A percentile compares a stretch with the other conserved stretches of the same genome.
phyloP scores from a whole-genome alignment of 2,797 vertebrate genomes.

The Micropoecilia bifurca region DNA sequence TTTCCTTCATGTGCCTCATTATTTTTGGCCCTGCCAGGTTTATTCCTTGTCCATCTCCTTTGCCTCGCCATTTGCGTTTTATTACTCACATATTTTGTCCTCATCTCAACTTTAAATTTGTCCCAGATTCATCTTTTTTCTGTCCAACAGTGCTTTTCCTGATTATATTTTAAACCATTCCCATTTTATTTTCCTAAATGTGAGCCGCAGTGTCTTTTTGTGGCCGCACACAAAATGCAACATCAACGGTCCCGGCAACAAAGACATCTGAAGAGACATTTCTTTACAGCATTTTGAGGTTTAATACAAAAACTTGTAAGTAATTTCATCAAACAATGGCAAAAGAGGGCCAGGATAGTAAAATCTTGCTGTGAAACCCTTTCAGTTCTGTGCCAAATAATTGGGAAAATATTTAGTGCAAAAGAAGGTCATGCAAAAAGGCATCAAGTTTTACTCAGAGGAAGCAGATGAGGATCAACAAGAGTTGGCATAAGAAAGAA shows the following conservation, averaged over 20 bases:
- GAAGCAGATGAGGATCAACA: conserved; percentile 24
- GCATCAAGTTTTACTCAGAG: conserved; percentile 23
- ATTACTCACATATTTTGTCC: conserved; percentile 32
- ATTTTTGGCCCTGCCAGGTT: conserved; percentile 28
- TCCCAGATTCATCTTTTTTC: conserved; percentile 13
- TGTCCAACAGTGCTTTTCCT: background rate
- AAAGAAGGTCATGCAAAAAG: conserved; percentile 7
- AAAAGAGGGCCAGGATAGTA: background rate
- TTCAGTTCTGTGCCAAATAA: background rate
- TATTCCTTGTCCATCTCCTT: conserved; percentile 13
- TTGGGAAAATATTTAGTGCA: conserved; percentile 4
- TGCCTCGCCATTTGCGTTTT: background rate
- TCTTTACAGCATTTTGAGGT: conserved; percentile 12
- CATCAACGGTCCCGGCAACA: conserved; percentile 24
- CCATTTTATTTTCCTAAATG: background rate
- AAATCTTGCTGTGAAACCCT: conserved; percentile 4
- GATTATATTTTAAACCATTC: conserved; percentile 6
- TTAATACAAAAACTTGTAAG: conserved; percentile 27
- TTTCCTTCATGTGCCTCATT: conserved; percentile 40
- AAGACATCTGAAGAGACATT: conserved; percentile 35
- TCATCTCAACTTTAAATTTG: conserved; percentile 29
- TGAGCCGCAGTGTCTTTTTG: conserved; percentile 1
- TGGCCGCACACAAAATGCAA: conserved; percentile 7
- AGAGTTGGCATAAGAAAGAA: conserved; percentile 2
- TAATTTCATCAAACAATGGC: conserved; percentile 10